A percentile compares a stretch with the other conserved stretches of the same genome.
Evolutionary conservation across 1,140 invertebrate species (phyloP).

Genomic region (Drosophila erecta): DNA sequence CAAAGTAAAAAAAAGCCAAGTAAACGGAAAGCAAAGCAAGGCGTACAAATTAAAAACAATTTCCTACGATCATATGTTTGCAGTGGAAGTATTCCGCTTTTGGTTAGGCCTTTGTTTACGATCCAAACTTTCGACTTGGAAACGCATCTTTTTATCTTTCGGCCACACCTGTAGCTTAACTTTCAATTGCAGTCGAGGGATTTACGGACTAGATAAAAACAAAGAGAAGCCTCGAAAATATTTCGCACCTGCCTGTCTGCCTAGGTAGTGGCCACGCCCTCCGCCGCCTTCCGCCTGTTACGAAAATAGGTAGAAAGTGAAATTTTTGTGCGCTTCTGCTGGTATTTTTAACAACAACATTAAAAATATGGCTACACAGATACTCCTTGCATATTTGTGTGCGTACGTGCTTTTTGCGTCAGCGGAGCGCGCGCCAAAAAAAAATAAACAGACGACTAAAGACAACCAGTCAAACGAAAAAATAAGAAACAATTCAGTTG

Average conservation of each 20-base stretch:
- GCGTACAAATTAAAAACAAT: slow-evolving; percentile 42
- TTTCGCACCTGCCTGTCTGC: slow-evolving; percentile 64
- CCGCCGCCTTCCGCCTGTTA: slow-evolving; percentile 36
- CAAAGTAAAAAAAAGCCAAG: slow-evolving; percentile 5
- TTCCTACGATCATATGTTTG: slow-evolving; percentile 25
- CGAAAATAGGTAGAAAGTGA: slow-evolving; percentile 77
- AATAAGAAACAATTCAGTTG: slow-evolving; percentile 54
- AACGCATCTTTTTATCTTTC: slow-evolving; percentile 10
- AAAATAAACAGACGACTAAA: slow-evolving; percentile 1
- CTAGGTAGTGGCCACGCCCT: slow-evolving; percentile 28
- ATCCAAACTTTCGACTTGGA: slow-evolving; percentile 38
- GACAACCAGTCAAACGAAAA: slow-evolving; percentile 18
- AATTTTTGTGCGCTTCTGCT: slow-evolving; percentile 53
- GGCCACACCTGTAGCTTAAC: slow-evolving; percentile 3
- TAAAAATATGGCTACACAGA: slow-evolving; percentile 33
- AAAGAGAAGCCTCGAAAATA: slow-evolving; percentile 39
- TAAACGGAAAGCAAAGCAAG: slow-evolving; percentile 24
- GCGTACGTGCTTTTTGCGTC: slow-evolving; percentile 75
- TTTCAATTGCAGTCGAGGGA: slow-evolving; percentile 39
- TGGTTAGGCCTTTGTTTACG: slow-evolving; percentile 25
- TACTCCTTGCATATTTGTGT: slow-evolving; percentile 17
- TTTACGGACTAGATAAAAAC: slow-evolving; percentile 23
- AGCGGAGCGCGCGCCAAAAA: slow-evolving; percentile 54
- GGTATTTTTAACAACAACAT: slow-evolving; percentile 38
- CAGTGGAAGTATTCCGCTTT: slow-evolving; percentile 20